These are phyloP conservation scores for Coranthus polyacanthus DNA, from an alignment of 2,797 vertebrate species.

Conservation along the genomic window DNA sequence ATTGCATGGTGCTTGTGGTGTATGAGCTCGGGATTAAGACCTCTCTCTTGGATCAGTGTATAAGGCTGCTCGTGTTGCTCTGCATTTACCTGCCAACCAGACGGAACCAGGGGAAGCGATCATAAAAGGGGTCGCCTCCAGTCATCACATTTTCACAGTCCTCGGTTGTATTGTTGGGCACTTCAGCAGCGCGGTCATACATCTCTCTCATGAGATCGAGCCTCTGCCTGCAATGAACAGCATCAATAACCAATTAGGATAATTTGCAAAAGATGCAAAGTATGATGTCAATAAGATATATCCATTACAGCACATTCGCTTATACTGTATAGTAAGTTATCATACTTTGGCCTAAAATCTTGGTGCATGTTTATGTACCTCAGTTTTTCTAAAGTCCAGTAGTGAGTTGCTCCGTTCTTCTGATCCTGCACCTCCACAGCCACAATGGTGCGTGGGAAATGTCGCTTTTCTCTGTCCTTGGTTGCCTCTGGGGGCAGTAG, in stretches of 20 bases:
- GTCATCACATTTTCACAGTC: slow-evolving; percentile 94
- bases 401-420: slow-evolving; percentile 97
- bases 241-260: slow-evolving; percentile 7
- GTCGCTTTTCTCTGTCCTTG: slow-evolving; percentile 90
- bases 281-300: no score
- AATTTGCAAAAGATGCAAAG: not conserved
- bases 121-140: slow-evolving; percentile 97
- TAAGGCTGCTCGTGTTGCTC: not conserved
- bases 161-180: slow-evolving; percentile 89
- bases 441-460: slow-evolving; percentile 95
- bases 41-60: not conserved
- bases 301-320: not conserved
- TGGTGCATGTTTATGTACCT: slow-evolving; percentile 80
- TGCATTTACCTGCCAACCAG: slow-evolving; percentile 94
- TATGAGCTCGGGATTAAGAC: slow-evolving; percentile 1
- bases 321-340: not conserved
- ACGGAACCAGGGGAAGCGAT: slow-evolving; percentile 99
- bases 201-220: slow-evolving; percentile 98
- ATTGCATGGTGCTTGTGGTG: not conserved
- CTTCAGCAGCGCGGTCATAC: slow-evolving; percentile 96
- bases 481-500: slow-evolving; percentile 89
- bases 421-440: slow-evolving; percentile 98
- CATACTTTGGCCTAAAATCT: no score
- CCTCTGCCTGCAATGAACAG: slow-evolving; percentile 88
- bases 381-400: slow-evolving; percentile 98